Base-by-base conservation (phyloP, 1,140 invertebrate genomes). In the Dicyema japonicum region DNA sequence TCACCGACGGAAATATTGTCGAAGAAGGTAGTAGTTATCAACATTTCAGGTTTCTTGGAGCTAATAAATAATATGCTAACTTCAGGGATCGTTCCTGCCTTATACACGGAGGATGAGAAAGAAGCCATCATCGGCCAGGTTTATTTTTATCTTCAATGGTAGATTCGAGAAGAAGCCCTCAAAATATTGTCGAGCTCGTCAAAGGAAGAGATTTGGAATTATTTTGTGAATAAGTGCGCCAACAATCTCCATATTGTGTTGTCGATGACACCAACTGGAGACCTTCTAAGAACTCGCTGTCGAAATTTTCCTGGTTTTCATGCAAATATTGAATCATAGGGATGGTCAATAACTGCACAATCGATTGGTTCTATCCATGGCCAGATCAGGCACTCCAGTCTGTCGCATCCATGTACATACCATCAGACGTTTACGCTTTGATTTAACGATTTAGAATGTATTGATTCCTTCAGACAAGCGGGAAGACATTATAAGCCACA, bases 61-160 rank as follows among this genome's bases (percentile, higher is more conserved):
- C 55, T 71, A 29, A 68, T 78, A 23, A 78, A 78, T 45, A 78
- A 75, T 38, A 72, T 78, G 38, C 45, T 78, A 18, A 72, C 67
- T 38, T 66, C 67, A 19, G 72, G 72, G 5, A 65, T 70, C 41
- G 63, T 75, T 1, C 67, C 70, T 1, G 63, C 71, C 1, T 44
- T 80, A 4, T 80, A 71, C 36, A 56, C 58, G 9, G 72, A 76
- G 33, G 69, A 74, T 29, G 72, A 80, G 35, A 74, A 71, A 39
- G 70, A 76, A 34, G 53, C 43, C 8, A 67, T 76, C 34, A 57
- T 72, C 13, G 55, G 44, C 29, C 32, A 37, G 23, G 46, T 50
- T n/a, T n/a, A 17, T 12, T 24, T 26, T 17, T 27, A 29, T 22
- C 24, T 36, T 12, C 30, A n/a, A n/a, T n/a, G n/a, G n/a, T n/a